Evolutionary conservation across 2,888 invertebrate species (phyloP).

Genomic region (Artemia sinica): DNA sequence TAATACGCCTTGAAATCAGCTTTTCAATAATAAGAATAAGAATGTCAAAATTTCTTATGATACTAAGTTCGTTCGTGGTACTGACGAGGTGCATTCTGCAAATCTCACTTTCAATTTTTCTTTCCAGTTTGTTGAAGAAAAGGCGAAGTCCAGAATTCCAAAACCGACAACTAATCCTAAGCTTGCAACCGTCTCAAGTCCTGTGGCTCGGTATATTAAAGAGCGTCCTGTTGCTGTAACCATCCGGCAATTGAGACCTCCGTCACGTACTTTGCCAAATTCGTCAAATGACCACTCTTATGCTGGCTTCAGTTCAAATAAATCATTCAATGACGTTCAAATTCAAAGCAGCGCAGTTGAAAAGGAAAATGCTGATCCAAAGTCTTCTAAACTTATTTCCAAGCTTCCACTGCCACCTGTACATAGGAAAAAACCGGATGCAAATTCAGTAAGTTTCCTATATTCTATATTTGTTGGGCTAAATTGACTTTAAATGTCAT

Average conservation of each 20-base stretch:
- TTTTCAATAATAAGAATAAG: too few relatives aligned
- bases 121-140: too few relatives aligned
- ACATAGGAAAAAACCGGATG: slow-evolving; percentile 8
- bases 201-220: neutral
- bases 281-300: neutral
- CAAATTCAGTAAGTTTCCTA: neutral
- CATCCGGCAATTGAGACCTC: neutral
- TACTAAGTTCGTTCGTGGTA: too few relatives aligned
- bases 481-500: too few relatives aligned
- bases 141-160: neutral
- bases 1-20: too few relatives aligned
- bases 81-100: too few relatives aligned
- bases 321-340: neutral
- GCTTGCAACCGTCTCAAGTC: neutral
- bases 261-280: neutral
- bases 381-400: neutral
- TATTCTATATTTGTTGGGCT: too few relatives aligned
- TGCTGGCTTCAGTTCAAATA: neutral
- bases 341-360: neutral
- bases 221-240: neutral
- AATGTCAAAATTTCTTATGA: too few relatives aligned
- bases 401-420: neutral
- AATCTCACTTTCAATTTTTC: too few relatives aligned
- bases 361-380: neutral
- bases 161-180: neutral